Conservation (phyloP, 2,113 vertebrate species). For the Puma concolor region DNA sequence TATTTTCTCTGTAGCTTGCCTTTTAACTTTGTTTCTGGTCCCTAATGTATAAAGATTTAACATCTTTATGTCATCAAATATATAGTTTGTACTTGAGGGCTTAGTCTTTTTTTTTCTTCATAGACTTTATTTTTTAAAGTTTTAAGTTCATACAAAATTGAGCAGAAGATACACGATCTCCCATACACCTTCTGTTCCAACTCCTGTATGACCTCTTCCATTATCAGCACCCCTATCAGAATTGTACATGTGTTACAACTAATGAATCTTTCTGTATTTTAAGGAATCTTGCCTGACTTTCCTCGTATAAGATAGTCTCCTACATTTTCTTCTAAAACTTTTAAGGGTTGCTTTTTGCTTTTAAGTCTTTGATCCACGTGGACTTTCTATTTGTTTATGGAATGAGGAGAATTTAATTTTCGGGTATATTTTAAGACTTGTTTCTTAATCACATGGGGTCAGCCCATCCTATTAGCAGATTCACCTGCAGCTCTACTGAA, state of each 20-base stretch:
- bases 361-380: neutral
- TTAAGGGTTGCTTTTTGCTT: neutral
- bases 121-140: neutral
- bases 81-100: neutral
- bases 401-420: neutral
- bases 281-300: neutral
- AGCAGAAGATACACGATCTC: neutral
- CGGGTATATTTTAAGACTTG: neutral
- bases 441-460: neutral
- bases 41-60: neutral
- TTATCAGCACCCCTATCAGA: neutral
- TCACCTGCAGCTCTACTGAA: neutral
- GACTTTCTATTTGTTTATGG: neutral
- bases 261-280: neutral
- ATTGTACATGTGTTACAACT: neutral
- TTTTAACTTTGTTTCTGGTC: conserved; percentile 33
- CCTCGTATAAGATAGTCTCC: neutral
- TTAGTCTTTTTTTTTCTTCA: neutral
- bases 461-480: neutral
- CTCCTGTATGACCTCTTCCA: neutral
- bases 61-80: neutral
- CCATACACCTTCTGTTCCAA: too few species aligned
- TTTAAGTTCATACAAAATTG: conserved; percentile 10
- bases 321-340: neutral
- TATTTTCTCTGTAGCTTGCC: neutral